Base-by-base conservation (phyloP, 2,888 invertebrate species). In the Ommatoiulus sabulosus region DNA sequence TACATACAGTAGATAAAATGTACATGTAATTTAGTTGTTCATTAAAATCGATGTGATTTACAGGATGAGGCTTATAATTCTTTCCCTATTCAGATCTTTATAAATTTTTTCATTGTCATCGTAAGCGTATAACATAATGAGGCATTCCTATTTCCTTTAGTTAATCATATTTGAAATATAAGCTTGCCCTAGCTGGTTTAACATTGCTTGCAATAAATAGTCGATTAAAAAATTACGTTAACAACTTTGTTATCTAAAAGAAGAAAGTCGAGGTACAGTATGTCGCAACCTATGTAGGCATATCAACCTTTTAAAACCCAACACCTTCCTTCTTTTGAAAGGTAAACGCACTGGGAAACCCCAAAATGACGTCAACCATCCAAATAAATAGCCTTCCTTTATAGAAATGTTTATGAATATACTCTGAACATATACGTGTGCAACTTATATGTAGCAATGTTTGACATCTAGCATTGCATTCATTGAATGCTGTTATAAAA, bases 291-390 rank as follows among this genome's bases (percentile, higher is more conserved):
- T 72, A 35, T 35, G 35, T 35, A 35, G 35, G 72, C 24, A 24
- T 24, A 24, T 5, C 72, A 72, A 72, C 72, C 72, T 72, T 8
- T 24, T 24, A 72, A 24, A 72, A 7, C 72, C 24, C 12, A 35
- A 35, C 35, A 12, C 35, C 80, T 80, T 35, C 80, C 80, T 80
- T 35, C 35, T 35, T 24, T 80, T 35, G 24, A 80, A 35, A 80
- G 80, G 80, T 80, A 80, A 80, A 80, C 35, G 80, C 80, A 35
- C 80, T 35, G 80, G 80, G 80, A 35, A 35, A 24, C 24, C 80
- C 80, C 80, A 80, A 3, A 15, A 35, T 80, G 80, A 80, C 80
- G 80, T 80, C 80, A 80, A 15, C 35, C 80, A 80, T 80, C 35
- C 12, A 24, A 24, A 72, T 6, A 80, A 80, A 80, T 35, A 15